Percentiles rank a stretch among this genome's conserved stretches.
Evolutionary conservation across 1,140 invertebrate species (phyloP).

Genomic region (Heliconius hewitsoni): DNA sequence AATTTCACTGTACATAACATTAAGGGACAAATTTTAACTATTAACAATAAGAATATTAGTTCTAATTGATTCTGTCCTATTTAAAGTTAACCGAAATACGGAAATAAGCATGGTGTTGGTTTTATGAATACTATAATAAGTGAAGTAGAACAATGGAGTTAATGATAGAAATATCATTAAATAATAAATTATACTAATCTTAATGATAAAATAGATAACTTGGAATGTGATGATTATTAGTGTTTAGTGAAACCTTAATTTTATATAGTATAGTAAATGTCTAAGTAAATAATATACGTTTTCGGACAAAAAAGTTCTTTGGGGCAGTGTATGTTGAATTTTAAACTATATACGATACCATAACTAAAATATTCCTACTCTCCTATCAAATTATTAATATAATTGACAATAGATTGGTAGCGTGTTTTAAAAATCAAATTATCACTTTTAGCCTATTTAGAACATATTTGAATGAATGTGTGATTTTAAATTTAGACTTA

Average conservation of each 20-base stretch:
- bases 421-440: neutral
- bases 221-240: slow-evolving; percentile 2
- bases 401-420: neutral
- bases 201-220: slow-evolving; percentile 9
- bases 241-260: neutral
- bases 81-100: neutral
- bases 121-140: neutral
- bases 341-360: neutral
- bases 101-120: neutral
- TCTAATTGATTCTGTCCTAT: neutral
- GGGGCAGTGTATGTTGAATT: neutral
- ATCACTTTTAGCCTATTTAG: neutral
- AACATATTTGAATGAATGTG: neutral
- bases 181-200: neutral
- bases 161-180: neutral
- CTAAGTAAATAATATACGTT: neutral
- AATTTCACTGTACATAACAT: neutral
- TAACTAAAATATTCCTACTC: neutral
- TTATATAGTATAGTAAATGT: neutral
- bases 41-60: neutral
- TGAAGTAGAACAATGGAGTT: neutral
- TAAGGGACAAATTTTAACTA: neutral
- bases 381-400: neutral
- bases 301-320: neutral
- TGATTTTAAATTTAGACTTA: neutral